Base-by-base conservation (phyloP, 2,113 vertebrate genomes). In the Pluvianellus socialis region DNA sequence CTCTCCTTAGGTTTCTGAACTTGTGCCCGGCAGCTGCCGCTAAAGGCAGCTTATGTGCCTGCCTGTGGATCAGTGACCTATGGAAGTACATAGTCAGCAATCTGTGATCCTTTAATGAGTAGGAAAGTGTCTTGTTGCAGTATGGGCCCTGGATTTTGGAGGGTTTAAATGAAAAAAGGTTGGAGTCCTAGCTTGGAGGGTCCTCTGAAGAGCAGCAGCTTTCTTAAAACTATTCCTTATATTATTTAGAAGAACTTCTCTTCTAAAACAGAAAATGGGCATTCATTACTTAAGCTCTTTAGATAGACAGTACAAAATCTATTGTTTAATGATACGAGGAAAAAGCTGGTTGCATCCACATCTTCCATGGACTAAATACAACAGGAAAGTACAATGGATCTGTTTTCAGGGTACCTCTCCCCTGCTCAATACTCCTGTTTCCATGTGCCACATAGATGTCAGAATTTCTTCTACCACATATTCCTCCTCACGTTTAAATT, bases 401-500 rank as follows among this genome's bases (percentile, higher is more conserved):
- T 61, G 20, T 62, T 50, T 82, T 42, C 40, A 79, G 47, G 10
- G 19, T 70, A 38, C 6, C 17, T 9, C 4, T 35, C 12, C 35
- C 14, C 28, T 73, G 26, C 14, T 83, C 30, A 28, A 10, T 62
- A 50, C 24, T 42, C 9, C 30, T 67, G 17, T 27, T 17, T 40
- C 12, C n/a, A 45, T 0, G 0, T 86, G 45, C 27, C 16, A 19
- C 5, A 15, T 14, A 63, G 5, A 66, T 32, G 24, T 50, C 32
- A 81, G 33, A 79, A 70, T 80, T 70, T 81, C 63, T 75, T 56
- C 47, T 62, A 23, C 7, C 3, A 12, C 4, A 1, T 63, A 13
- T 45, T 90, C 12, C 5, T 79, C 14, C 19, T 73, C 7, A 40
- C 9, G 22, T 13, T 35, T 61, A 55, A 50, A 52, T 80, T 35